Base-by-base conservation (phyloP, 1,140 invertebrate species). In the Trichogramma pretiosum region DNA sequence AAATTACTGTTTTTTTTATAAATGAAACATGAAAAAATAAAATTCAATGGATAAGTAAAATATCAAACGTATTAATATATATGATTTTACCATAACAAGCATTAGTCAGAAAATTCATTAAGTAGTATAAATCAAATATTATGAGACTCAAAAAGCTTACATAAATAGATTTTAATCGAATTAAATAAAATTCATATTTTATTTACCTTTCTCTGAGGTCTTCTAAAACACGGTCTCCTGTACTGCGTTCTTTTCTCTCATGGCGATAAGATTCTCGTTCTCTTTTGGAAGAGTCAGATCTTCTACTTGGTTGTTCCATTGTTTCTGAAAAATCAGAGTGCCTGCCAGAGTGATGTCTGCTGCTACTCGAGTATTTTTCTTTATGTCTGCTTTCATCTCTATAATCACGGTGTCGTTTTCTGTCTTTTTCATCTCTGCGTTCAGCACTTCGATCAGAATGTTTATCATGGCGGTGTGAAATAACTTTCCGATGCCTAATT, bases 131-230 rank as follows among this genome's bases (percentile, higher is more conserved):
- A n/a, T n/a, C n/a, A n/a, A n/a, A n/a, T n/a, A n/a, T n/a, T n/a
- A n/a, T n/a, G n/a, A n/a, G n/a, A n/a, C n/a, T n/a, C n/a, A n/a
- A n/a, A n/a, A n/a, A n/a, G n/a, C n/a, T n/a, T n/a, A n/a, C n/a
- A n/a, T n/a, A n/a, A n/a, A n/a, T n/a, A n/a, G n/a, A n/a, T n/a
- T n/a, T n/a, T n/a, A n/a, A n/a, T n/a, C n/a, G n/a, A n/a, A n/a
- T n/a, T n/a, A n/a, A n/a, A n/a, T n/a, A n/a, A n/a, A n/a, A n/a
- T n/a, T n/a, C n/a, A n/a, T n/a, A n/a, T n/a, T n/a, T n/a, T n/a
- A n/a, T 24, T 35, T 19, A 73, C 59, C 84, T 74, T 58, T 82
- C 83, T 55, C 85, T 75, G 56, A 87, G 71, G 70, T 87, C 84
- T 61, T 86, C 71, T n/a, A n/a, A n/a, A 47, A 80, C 78, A 54